Evolutionary conservation across 2,888 invertebrate species (phyloP), one percentile per base, ranked within the genome.

Genomic region (Ophioninae sp.): DNA sequence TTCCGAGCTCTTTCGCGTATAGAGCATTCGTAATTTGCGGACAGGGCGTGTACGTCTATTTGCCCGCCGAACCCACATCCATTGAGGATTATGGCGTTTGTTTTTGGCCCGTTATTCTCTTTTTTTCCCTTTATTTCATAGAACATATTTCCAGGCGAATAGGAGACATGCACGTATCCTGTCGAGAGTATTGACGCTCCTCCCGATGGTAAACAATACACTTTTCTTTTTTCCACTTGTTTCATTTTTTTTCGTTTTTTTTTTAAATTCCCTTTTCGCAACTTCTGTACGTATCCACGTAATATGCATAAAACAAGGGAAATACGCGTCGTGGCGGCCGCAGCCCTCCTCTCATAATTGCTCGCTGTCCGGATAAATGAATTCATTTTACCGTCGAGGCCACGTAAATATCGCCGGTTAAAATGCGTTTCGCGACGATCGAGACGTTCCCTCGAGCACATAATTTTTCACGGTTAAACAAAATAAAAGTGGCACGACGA

Each of bases 301-400:
- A 74, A 74, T 68, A 80, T 74, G 50, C 61, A 74, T 68, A 69
- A 80, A 80, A 69, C 73, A 61, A 20, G 73, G 50, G 68, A 80
- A 74, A 68, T 74, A 68, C 62, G 41, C 39, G 65, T 75, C 39
- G 65, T 56, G 17, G 30, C 17, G 5, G 21, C 17, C 8, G 30
- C 17, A 6, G 21, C 17, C 8, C 13, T 13, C 7, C 70, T 30
- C 67, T 67, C 73, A n/a, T 73, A 74, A 74, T 68, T 79, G 68
- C 73, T 64, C 61, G 20, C 67, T 50, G 73, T 59, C 59, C 20
- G 61, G 37, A 68, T 37, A 73, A 74, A 79, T 50, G 37, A 79
- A 79, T 73, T 67, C 30, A 57, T 57, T 57, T 39, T 23, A 56
- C 37, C 65, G 6, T 30, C 20, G 13, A 8, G n/a, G 20, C 56